Evolutionary conservation across 2,113 vertebrate species (phyloP).

Genomic region (Chiloscyllium plagiosum): DNA sequence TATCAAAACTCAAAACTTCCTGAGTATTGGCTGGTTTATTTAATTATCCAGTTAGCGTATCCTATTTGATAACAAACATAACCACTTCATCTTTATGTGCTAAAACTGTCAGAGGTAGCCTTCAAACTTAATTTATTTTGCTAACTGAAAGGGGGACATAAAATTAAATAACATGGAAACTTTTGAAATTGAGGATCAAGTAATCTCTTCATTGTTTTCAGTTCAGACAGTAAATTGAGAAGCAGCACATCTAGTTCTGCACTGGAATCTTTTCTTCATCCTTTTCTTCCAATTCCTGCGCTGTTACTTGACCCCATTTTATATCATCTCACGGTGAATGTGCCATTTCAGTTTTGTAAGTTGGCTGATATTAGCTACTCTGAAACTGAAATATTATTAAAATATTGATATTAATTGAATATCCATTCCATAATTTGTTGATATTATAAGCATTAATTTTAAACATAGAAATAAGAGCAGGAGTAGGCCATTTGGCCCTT

Average conservation of each 20-base stretch:
- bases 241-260: background rate
- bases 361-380: background rate
- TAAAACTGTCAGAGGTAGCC: background rate
- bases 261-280: background rate
- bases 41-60: background rate
- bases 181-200: background rate
- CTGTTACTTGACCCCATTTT: background rate
- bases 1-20: background rate
- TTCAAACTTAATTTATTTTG: background rate
- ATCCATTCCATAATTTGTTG: no score
- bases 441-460: no score
- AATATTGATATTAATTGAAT: background rate
- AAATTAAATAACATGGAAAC: background rate
- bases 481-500: no score
- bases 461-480: no score
- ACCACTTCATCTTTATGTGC: background rate
- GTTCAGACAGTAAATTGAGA: background rate
- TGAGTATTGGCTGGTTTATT: background rate
- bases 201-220: background rate
- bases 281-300: background rate
- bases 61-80: background rate
- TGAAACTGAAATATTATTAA: background rate
- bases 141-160: background rate
- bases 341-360: background rate
- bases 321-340: background rate